Conservation (phyloP, 2,797 vertebrate genomes). For the Typhlichthys eigenmanni region DNA sequence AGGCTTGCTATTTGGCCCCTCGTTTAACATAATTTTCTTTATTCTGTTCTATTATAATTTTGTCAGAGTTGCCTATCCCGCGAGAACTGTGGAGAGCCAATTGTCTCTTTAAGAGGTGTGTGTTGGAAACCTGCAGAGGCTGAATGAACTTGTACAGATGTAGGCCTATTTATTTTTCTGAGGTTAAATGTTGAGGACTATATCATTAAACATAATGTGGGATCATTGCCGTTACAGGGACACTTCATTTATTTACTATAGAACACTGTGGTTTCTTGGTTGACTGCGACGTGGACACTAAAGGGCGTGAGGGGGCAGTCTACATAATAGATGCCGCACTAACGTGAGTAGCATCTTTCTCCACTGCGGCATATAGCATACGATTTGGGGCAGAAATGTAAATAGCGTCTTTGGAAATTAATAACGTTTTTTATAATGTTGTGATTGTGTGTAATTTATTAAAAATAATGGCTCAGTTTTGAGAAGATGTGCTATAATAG, state of each 20-base stretch:
- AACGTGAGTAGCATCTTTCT: conserved; percentile 22
- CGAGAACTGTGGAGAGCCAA: not conserved
- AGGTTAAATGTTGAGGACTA: conserved; percentile 2
- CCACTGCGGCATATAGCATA: conserved; percentile 57
- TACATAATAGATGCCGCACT: conserved; percentile 43
- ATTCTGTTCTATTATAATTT: conserved; percentile 20
- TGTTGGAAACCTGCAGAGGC: conserved; percentile 62
- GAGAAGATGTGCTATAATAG: no score
- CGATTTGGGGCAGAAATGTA: not conserved
- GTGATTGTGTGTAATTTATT: no score
- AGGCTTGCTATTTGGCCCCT: no score
- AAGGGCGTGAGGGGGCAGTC: conserved; percentile 16
- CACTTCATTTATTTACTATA: conserved; percentile 1
- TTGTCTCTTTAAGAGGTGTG: conserved; percentile 71
- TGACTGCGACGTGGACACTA: conserved; percentile 4
- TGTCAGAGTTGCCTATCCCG: conserved; percentile 9
- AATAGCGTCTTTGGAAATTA: not conserved
- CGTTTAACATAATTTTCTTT: not conserved
- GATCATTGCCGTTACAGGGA: no score
- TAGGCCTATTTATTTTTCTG: conserved; percentile 10
- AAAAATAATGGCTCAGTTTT: no score
- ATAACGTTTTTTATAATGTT: not conserved
- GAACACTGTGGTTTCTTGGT: not conserved
- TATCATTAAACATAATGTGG: not conserved
- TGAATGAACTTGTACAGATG: conserved; percentile 40